phyloP scores from a whole-genome alignment of 2,113 vertebrate species.

The Ammospiza nelsoni region DNA sequence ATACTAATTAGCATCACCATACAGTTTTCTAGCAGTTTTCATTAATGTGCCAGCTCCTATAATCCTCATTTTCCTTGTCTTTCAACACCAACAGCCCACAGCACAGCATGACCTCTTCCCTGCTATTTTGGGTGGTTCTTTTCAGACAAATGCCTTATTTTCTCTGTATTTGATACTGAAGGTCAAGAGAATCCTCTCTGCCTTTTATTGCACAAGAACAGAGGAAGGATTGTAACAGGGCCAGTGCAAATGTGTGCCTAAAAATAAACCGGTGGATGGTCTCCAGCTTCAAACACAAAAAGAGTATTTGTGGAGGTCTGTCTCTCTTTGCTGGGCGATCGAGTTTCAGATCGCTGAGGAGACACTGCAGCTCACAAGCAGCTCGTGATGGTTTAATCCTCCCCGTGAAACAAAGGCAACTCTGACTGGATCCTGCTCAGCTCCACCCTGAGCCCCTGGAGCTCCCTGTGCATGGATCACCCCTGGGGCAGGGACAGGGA shows the following conservation, averaged over 20 bases:
- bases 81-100: background rate
- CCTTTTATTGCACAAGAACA: background rate
- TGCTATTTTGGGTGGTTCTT: background rate
- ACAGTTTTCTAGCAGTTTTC: background rate
- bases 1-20: background rate
- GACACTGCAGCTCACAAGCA: background rate
- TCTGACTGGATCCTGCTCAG: background rate
- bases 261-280: conserved; percentile 11
- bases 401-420: background rate
- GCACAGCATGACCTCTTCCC: background rate
- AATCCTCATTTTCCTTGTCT: background rate
- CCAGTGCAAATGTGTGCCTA: background rate
- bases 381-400: background rate
- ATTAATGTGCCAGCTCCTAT: background rate
- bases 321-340: background rate
- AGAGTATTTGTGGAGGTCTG: background rate
- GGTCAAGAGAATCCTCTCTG: background rate
- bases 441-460: background rate
- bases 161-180: background rate
- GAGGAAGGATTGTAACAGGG: background rate
- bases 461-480: background rate
- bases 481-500: background rate
- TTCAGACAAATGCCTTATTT: background rate
- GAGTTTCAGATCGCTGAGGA: background rate
- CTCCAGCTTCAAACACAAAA: background rate